These are phyloP conservation scores for Eulemur rubriventer DNA, from an alignment of 2,797 vertebrate species.

Conservation along the genomic window DNA sequence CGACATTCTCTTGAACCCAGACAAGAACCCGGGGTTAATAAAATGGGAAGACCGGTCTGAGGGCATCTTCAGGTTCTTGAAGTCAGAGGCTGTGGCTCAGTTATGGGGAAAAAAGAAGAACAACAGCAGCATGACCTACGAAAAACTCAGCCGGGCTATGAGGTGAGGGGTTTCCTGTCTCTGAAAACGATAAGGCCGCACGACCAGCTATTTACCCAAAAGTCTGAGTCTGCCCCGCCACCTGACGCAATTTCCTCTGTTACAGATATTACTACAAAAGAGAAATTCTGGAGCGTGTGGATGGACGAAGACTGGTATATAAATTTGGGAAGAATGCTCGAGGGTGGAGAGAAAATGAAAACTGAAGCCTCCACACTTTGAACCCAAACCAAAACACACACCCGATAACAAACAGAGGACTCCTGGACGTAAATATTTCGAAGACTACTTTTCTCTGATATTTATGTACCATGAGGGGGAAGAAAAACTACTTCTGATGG, in stretches of 20 bases:
- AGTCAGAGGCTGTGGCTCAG: constrained; percentile 98
- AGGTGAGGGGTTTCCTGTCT: constrained; percentile 85
- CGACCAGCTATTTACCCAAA: rapidly evolving
- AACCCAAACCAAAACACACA: constrained; percentile 55
- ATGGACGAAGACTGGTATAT: constrained; percentile 97
- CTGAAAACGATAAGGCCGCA: rapidly evolving
- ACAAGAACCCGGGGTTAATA: constrained; percentile 96
- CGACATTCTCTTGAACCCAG: constrained; percentile 96
- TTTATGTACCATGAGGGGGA: constrained; percentile 86
- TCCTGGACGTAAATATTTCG: constrained; percentile 84
- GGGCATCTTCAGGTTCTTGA: constrained; percentile 97
- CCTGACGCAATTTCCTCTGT: constrained; percentile 59
- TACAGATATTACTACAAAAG: constrained; percentile 98
- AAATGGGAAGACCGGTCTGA: constrained; percentile 98
- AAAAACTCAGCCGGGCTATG: constrained; percentile 99
- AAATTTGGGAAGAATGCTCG: constrained; percentile 98
- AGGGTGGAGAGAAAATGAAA: constrained; percentile 96
- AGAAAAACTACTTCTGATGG: constrained; percentile 79
- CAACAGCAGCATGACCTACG: constrained; percentile 99
- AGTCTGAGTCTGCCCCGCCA: not conserved
- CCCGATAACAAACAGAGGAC: constrained; percentile 37
- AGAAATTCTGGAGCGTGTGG: constrained; percentile 97
- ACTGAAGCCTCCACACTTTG: constrained; percentile 82
- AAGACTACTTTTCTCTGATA: constrained; percentile 87
- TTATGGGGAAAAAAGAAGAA: constrained; percentile 99